Evolutionary conservation across 2,113 vertebrate genomes (phyloP).

Genomic region (Uria lomvia): DNA sequence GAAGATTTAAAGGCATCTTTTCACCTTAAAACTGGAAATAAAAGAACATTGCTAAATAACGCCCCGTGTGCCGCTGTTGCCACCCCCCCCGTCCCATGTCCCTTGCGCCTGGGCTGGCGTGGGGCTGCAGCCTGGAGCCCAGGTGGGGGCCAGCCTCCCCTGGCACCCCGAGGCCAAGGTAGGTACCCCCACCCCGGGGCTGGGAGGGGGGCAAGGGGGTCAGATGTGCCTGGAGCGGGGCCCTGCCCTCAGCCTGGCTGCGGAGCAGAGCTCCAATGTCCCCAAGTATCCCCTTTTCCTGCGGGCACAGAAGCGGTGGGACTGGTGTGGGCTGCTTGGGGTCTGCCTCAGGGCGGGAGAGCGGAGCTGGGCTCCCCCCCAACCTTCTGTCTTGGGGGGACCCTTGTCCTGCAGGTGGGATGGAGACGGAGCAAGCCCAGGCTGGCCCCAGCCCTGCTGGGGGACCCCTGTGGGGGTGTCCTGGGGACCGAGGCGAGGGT

Average conservation of each 20-base stretch:
- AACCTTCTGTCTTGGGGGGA: accelerated
- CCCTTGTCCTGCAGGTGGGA: background rate
- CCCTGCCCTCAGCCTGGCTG: background rate
- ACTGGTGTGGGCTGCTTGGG: background rate
- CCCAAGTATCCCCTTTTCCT: background rate
- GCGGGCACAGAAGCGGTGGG: background rate
- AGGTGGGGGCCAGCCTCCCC: background rate
- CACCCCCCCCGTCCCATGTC: background rate
- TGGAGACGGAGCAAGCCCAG: background rate
- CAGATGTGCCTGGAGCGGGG: background rate
- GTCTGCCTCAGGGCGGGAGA: background rate
- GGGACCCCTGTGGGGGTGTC: background rate
- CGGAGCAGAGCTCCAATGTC: background rate
- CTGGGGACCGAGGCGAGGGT: background rate
- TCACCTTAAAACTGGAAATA: constrained; percentile 88
- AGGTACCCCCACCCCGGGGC: background rate
- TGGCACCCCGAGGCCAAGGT: background rate
- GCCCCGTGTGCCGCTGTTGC: constrained; percentile 61
- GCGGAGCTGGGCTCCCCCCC: background rate
- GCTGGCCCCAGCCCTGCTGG: background rate
- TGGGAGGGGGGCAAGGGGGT: background rate
- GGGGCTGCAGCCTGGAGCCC: background rate
- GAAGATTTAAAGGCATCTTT: constrained; percentile 87
- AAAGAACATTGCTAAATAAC: constrained; percentile 73
- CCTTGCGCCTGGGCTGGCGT: background rate